Percentiles rank a stretch among this genome's conserved stretches.
Evolutionary conservation across 2,888 invertebrate genomes (phyloP).

Genomic region (Cabera pusaria): DNA sequence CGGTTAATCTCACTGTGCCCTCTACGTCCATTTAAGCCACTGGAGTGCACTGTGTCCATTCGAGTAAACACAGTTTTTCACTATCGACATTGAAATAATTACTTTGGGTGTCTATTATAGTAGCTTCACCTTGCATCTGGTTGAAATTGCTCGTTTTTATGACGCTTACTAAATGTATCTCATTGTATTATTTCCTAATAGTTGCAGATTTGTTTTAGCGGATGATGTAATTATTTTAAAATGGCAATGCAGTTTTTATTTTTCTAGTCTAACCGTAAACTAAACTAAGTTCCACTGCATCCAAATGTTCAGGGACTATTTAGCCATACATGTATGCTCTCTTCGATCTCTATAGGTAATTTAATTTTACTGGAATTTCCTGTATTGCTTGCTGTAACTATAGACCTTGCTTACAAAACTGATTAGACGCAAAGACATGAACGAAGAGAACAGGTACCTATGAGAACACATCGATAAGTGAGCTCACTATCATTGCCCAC

Average conservation of each 20-base stretch:
- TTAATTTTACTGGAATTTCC: no score
- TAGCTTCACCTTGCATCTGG: conserved; percentile 10
- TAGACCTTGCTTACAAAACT: conserved; percentile 37
- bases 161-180: no score
- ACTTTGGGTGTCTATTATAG: conserved; percentile 13
- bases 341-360: no score
- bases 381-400: no score
- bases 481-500: conserved; percentile 54
- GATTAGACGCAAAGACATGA: conserved; percentile 40
- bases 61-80: conserved; percentile 46
- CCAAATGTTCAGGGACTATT: no score
- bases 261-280: no score
- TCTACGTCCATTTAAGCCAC: conserved; percentile 46
- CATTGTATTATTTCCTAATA: no score
- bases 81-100: conserved; percentile 34
- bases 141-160: conserved; percentile 11
- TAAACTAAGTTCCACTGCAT: no score
- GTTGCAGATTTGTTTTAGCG: no score
- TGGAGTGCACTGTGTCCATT: conserved; percentile 54
- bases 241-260: no score
- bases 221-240: no score
- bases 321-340: no score
- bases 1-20: conserved; percentile 64
- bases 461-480: conserved; percentile 63
- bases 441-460: conserved; percentile 41